Evolutionary conservation across 2,797 vertebrate genomes (phyloP), one percentile per base, ranked within the genome.

Genomic region (Sparus aurata): DNA sequence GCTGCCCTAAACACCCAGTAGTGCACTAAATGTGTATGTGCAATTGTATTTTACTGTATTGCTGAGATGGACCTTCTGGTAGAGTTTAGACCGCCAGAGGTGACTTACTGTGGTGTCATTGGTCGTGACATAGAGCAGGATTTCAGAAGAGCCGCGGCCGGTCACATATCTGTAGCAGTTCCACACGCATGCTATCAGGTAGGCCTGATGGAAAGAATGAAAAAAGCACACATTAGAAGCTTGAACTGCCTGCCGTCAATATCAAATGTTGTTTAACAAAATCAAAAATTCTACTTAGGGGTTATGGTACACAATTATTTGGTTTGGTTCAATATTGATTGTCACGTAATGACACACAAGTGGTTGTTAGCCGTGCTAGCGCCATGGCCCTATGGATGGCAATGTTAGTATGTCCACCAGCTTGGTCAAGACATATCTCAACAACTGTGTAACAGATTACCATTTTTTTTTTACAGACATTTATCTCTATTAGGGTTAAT

Each of bases 141-240:
- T 95, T 63, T 98, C 97, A 0, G 97, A 96, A 43, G 95, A 88
- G 50, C 95, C 96, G 25, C 97, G 95, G 90, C 96, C 85, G 7
- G 94, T 97, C 89, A 99, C 98, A 47, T 99, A 99, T 80, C 96
- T 96, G 91, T 99, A 99, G 94, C 98, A 99, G 93, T 98, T 99
- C 98, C 98, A 99, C 85, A 99, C 98, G 0, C 98, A 99, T 64
- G 96, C 96, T 60, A 99, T 97, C 92, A 99, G 93, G 91, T 98
- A 99, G 69, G 96, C 97, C 98, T 99, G 88, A 61, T 1, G 55
- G 34, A 66, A 8, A 63, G 12, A 67, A 5, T 63, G 68, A 3
- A 67, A 22, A 58, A 75, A 38, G 27, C 20, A 55, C 25, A 62
- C 22, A 34, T 77, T 3, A 82, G 9, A 75, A 23, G 6, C 4